Conservation (phyloP, 92 coral and sea anemone genomes). For the Pocillopora meandrina region DNA sequence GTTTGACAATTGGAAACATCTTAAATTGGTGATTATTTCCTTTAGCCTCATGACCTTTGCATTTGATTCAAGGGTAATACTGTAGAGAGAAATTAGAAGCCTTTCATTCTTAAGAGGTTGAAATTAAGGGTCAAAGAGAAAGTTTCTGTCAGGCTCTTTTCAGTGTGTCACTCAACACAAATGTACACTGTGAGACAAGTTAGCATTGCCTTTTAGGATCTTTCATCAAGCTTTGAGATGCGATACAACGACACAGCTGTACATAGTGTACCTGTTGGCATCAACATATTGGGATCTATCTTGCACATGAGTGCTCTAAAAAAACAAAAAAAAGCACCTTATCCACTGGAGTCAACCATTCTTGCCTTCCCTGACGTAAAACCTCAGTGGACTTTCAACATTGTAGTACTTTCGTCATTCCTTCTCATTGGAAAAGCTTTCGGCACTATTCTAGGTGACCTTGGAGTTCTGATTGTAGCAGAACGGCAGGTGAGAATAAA, state of each 20-base stretch:
- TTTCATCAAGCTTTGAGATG: conserved; percentile 51
- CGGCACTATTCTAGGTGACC: conserved; percentile 78
- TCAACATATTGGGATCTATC: conserved; percentile 76
- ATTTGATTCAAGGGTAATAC: too few species aligned
- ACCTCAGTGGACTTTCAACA: conserved; percentile 69
- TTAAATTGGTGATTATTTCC: too few species aligned
- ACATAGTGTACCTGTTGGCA: conserved; percentile 83
- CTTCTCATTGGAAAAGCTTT: conserved; percentile 75
- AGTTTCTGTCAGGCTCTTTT: too few species aligned
- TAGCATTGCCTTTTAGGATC: not conserved
- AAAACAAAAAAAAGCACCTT: conserved; percentile 51
- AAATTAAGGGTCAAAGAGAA: too few species aligned
- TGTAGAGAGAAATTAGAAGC: too few species aligned
- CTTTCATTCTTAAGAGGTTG: too few species aligned
- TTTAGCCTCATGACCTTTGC: too few species aligned
- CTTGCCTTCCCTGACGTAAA: conserved; percentile 70
- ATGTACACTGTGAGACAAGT: too few species aligned
- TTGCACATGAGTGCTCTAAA: conserved; percentile 78
- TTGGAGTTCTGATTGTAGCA: conserved; percentile 73
- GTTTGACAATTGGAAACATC: too few species aligned
- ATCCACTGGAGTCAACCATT: conserved; percentile 69
- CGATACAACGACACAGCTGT: conserved; percentile 80
- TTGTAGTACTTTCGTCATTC: conserved; percentile 56
- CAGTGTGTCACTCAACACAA: too few species aligned
- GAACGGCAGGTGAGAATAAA: conserved; percentile 70